Base-by-base conservation (phyloP, 2,797 vertebrate species). In the Crypturellus tataupa region DNA sequence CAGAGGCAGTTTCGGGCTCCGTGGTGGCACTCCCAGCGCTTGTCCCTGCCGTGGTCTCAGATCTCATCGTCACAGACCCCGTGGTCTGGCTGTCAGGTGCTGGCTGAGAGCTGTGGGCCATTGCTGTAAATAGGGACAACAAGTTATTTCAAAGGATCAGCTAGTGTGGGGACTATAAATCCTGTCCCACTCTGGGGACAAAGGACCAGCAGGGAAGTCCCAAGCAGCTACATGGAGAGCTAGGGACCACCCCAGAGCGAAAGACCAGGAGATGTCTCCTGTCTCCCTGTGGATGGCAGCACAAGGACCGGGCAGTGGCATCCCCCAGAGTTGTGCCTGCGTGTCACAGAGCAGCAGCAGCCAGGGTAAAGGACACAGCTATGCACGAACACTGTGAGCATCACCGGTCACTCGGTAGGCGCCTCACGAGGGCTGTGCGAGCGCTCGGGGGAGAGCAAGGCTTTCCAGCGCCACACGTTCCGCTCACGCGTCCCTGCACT, bases 51-150 rank as follows among this genome's bases (percentile, higher is more conserved):
- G 23, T 88, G 35, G 65, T 86, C 86, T 92, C 86, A 44, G 87
- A 67, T 15, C 46, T 82, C 56, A 37, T 18, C 83, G 62, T 62
- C 65, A 91, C 85, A 51, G 89, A 39, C 8, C 3, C 27, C 18
- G 8, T 1, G 0, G 51, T 95, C 29, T 94, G 79, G 73, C 29
- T 78, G 33, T 51, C 84, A 25, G 75, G 40, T 12, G n/a, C 72
- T 40, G 80, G 35, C 24, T 89, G 89, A 69, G 77, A 91, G 49
- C 70, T 80, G 55, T 88, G 83, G 51, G 83, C 35, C 69, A 86
- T 51, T 69, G 80, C 97, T 97, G 91, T 47, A 89, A 83, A 77
- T 19, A 88, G 69, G n/a, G 92, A 87, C 12, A 91, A 86, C 17
- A 53, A 59, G 44, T 94, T 92, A 92, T 25, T 85, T 84, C 59